phyloP scores from a whole-genome alignment of 2,888 invertebrate genomes.

The Drosophila demipolita region DNA sequence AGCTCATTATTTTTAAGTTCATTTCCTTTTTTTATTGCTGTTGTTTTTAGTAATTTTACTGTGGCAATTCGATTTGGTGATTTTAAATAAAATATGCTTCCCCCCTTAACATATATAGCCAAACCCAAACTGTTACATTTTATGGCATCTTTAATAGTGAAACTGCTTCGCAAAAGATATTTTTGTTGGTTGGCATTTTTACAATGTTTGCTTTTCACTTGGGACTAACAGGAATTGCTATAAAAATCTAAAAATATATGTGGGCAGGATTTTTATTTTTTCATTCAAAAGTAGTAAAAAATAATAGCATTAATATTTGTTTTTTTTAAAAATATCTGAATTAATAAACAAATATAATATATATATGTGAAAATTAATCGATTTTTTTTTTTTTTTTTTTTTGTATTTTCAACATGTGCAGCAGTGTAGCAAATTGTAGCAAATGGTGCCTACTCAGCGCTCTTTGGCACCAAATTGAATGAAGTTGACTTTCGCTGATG shows the following conservation, averaged over 20 bases:
- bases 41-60: not conserved
- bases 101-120: not conserved
- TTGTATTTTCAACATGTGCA: not conserved
- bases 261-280: not conserved
- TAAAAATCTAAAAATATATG: not conserved
- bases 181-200: not conserved
- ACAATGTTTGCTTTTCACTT: not conserved
- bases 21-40: not conserved
- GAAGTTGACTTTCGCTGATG: conserved; percentile 29
- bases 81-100: not conserved
- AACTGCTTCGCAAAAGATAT: not conserved
- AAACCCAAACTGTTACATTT: not conserved
- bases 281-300: not conserved
- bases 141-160: not conserved
- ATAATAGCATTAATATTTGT: not conserved
- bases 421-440: not conserved
- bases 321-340: not conserved
- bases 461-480: conserved; percentile 44
- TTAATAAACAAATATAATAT: not conserved
- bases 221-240: not conserved
- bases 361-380: not conserved
- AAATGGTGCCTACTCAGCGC: not conserved
- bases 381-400: not conserved
- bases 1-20: conserved; percentile 12
- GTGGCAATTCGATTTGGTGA: conserved; percentile 3